Base-by-base conservation (phyloP, 2,797 vertebrate genomes). In the Protonibea diacanthus region DNA sequence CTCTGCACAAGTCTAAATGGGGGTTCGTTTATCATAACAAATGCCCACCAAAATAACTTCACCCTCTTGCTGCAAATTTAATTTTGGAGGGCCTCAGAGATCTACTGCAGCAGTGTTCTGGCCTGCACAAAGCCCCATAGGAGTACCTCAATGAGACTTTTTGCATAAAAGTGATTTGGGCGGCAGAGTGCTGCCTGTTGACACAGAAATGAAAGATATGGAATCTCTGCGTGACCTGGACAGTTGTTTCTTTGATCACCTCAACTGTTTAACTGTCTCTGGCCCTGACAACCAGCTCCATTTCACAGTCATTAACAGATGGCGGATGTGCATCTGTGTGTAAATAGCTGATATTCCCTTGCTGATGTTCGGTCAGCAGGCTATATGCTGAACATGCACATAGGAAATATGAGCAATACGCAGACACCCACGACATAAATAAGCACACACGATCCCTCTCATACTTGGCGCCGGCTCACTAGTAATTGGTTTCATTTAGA, bases 401-500 rank as follows among this genome's bases (percentile, higher is more conserved):
- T n/a, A 29, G 61, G 47, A 76, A 76, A 85, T 71, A 65, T 47
- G 63, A 64, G 38, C 55, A 56, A 56, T n/a, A 33, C 68, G 55
- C 62, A 58, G 42, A 64, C 55, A 61, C 38, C 53, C 74, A 62
- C 44, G 38, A 78, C 29, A 63, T 51, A 81, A 74, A 82, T 56
- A 80, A 64, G 44, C 23, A 6, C 66, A 53, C 58, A 71, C 80
- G 69, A 52, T 76, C 59, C 21, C 45, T 66, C 70, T 80, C 68
- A 79, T 76, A 40, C 58, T 78, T 83, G 78, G 57, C 72, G 17
- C 21, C 23, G 65, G 75, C 85, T 87, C 73, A 77, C 62, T 81
- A 69, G 79, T 91, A 91, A 92, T 90, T 90, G 86, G 83, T 88
- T 93, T 88, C 87, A 88, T 90, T 91, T 86, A 80, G 79, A 89